These are phyloP conservation scores for Blomia tropicalis DNA, from an alignment of 2,888 invertebrate genomes.

Conservation along the genomic window DNA sequence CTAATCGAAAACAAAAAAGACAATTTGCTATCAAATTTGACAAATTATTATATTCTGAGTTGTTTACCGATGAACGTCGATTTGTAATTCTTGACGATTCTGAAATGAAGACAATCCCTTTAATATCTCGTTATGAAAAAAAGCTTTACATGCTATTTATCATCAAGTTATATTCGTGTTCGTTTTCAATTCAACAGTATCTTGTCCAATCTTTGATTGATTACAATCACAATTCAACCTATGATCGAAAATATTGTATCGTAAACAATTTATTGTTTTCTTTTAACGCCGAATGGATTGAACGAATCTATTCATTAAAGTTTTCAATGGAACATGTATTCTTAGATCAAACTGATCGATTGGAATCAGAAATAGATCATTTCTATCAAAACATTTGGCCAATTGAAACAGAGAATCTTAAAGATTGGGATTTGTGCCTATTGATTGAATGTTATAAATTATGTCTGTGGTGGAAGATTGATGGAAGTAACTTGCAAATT, in stretches of 20 bases:
- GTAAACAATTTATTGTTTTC: background rate
- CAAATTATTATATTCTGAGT: too few species aligned
- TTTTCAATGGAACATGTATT: background rate
- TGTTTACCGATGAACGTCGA: too few species aligned
- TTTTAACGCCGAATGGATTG: background rate
- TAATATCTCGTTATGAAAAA: background rate
- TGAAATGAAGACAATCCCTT: too few species aligned
- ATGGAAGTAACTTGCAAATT: background rate
- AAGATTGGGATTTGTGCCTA: background rate
- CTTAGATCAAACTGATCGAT: background rate
- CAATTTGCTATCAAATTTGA: background rate
- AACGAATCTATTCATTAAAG: background rate
- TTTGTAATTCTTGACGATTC: too few species aligned
- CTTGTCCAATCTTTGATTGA: background rate
- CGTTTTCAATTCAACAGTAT: background rate
- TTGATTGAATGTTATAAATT: background rate
- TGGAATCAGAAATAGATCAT: background rate
- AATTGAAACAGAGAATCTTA: background rate
- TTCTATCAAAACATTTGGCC: background rate
- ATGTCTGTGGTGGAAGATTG: background rate
- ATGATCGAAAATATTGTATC: background rate
- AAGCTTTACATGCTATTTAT: background rate
- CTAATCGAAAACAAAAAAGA: background rate
- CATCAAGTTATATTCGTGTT: background rate
- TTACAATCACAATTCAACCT: background rate